Conservation (phyloP, 2,797 vertebrate genomes). For the Geotrypetes seraphini region DNA sequence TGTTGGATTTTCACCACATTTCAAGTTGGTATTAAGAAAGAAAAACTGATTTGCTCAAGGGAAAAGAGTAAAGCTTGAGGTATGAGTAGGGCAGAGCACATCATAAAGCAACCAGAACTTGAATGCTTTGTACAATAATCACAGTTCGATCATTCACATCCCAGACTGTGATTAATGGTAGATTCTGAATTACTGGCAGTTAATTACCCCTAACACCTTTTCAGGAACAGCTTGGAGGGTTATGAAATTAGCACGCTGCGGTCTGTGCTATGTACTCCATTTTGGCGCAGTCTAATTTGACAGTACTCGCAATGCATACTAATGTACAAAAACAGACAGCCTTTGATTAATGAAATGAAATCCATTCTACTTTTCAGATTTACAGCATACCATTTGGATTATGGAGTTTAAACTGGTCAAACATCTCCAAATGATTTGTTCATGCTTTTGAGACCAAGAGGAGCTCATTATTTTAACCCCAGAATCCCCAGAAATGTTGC, state of each 20-base stretch:
- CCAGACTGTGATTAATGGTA: conserved; percentile 56
- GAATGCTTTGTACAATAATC: conserved; percentile 52
- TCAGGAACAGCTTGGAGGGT: conserved; percentile 37
- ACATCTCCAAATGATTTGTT: too few relatives aligned
- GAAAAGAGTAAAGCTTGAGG: conserved; percentile 42
- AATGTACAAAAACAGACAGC: too few relatives aligned
- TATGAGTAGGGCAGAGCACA: conserved; percentile 31
- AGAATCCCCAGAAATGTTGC: too few relatives aligned
- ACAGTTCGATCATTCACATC: conserved; percentile 28
- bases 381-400: too few relatives aligned
- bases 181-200: conserved; percentile 47
- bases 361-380: too few relatives aligned
- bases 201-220: conserved; percentile 57
- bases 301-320: too few relatives aligned
- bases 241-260: conserved; percentile 53
- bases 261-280: too few relatives aligned
- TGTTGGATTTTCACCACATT: conserved; percentile 39
- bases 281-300: too few relatives aligned
- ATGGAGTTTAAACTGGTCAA: too few relatives aligned
- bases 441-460: too few relatives aligned
- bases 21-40: conserved; percentile 38
- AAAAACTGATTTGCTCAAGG: conserved; percentile 44
- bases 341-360: too few relatives aligned
- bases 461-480: too few relatives aligned
- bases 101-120: conserved; percentile 43